Base-by-base conservation (phyloP, 2,113 vertebrate genomes). In the Perognathus longimembris region DNA sequence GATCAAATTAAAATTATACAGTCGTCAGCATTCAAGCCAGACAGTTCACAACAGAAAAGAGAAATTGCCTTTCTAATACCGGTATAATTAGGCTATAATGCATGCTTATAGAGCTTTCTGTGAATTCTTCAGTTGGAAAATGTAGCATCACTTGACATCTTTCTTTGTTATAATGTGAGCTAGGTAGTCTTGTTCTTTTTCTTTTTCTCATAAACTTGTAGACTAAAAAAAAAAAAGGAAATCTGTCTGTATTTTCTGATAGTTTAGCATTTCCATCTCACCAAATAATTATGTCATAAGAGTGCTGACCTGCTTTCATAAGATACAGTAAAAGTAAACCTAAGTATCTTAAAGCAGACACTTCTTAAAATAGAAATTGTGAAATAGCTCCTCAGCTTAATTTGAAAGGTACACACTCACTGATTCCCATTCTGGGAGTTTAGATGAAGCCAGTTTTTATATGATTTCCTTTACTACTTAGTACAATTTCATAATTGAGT, bases 1-100 rank as follows among this genome's bases (percentile, higher is more conserved):
- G 20, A 94, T 93, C 75, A 90, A 76, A 73, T 94, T 94, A 67
- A 94, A 95, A 91, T 91, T 80, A 86, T 83, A 95, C 26, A 85
- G 67, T 79, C 93, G 83, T 89, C 90, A 93, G 86, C 69, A 67
- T 93, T 89, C 63, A 92, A 94, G 40, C 36, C 82, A 95, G 94
- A 83, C 63, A 61, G 30, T 61, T 93, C 82, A 93, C 88, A 86
- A 6, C 32, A 93, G 77, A 91, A 30, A 67, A 78, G 70, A 90
- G 91, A 81, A 89, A 42, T 9, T 89, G 77, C 59, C 81, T 85
- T 89, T 69, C 70, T 94, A 40, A 71, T 67, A 38, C 38, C 77
- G 45, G n/a, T 64, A 20, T 89, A 87, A 93, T 95, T 76, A 87
- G 38, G 69, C 38, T n/a, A 3, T 70, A 38, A n/a, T 67, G 18